Percentiles rank a stretch among this genome's conserved stretches.
Evolutionary conservation across 1,140 invertebrate species (phyloP).

Genomic region (Plectrocnemia conspersa): DNA sequence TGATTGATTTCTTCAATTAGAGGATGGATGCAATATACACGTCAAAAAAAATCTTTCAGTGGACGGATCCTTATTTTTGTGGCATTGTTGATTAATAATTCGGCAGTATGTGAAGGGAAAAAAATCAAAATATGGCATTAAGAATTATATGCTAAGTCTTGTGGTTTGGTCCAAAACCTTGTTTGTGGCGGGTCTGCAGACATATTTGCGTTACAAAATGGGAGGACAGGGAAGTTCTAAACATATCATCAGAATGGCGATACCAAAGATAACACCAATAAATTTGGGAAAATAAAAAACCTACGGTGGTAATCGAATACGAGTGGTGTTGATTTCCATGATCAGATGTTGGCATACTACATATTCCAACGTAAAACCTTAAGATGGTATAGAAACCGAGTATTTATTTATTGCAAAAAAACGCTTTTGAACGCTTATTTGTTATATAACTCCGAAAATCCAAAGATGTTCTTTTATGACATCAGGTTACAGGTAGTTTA

Average conservation of each 20-base stretch:
- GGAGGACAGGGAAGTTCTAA: neutral
- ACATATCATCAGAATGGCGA: slow-evolving; percentile 5
- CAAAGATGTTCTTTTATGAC: neutral
- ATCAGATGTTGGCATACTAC: slow-evolving; percentile 9
- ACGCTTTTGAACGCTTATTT: neutral
- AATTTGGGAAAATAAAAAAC: neutral
- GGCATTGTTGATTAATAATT: neutral
- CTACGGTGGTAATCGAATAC: neutral
- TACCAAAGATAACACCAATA: neutral
- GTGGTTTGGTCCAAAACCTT: slow-evolving; percentile 1
- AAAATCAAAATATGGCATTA: slow-evolving; percentile 15
- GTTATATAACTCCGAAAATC: slow-evolving; percentile 4
- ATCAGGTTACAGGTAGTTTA: neutral
- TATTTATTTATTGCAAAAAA: neutral
- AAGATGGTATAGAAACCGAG: slow-evolving; percentile 4
- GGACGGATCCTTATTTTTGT: neutral
- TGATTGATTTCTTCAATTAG: neutral
- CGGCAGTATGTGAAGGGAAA: too few relatives aligned
- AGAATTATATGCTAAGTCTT: slow-evolving; percentile 5
- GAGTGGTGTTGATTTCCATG: neutral
- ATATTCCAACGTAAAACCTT: neutral
- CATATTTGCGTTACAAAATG: neutral
- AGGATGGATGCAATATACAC: neutral
- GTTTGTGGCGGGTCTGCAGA: neutral
- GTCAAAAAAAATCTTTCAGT: neutral